Evolutionary conservation across 2,888 invertebrate species (phyloP).

Genomic region (Athrips mouffetella): DNA sequence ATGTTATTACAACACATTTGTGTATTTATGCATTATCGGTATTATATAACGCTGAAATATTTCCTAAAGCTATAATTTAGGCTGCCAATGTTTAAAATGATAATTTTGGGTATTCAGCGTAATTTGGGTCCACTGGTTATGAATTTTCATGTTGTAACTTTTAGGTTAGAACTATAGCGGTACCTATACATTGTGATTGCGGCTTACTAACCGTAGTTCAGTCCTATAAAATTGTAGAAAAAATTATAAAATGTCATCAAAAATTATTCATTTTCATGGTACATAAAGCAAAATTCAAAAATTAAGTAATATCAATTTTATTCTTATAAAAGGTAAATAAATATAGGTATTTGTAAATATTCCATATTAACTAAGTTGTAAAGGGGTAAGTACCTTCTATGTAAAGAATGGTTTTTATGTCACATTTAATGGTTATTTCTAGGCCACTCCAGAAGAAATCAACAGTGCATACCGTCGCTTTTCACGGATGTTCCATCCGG

Average conservation of each 20-base stretch:
- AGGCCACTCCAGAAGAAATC: constrained; percentile 96
- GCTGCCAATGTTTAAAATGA: constrained; percentile 24
- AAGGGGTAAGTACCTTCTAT: too few species aligned
- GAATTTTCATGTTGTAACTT: constrained; percentile 21
- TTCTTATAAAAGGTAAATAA: too few species aligned
- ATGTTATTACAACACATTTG: constrained; percentile 27
- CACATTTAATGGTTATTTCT: neutral
- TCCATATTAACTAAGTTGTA: too few species aligned
- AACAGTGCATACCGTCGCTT: constrained; percentile 94
- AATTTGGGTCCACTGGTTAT: neutral
- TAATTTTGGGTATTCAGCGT: constrained; percentile 36
- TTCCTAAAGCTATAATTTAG: neutral
- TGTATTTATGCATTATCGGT: constrained; percentile 37
- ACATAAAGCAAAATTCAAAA: constrained; percentile 21
- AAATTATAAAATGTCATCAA: too few species aligned
- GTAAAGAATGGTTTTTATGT: too few species aligned
- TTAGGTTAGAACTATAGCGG: constrained; percentile 36
- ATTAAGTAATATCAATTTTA: neutral
- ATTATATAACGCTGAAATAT: constrained; percentile 40
- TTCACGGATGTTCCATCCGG: constrained; percentile 97
- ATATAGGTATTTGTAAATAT: too few species aligned
- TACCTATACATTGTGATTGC: too few species aligned
- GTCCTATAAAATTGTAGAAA: too few species aligned
- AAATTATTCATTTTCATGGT: constrained; percentile 38
- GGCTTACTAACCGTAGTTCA: too few species aligned